phyloP scores from a whole-genome alignment of 2,888 invertebrate species.

The Tridacna crocea region DNA sequence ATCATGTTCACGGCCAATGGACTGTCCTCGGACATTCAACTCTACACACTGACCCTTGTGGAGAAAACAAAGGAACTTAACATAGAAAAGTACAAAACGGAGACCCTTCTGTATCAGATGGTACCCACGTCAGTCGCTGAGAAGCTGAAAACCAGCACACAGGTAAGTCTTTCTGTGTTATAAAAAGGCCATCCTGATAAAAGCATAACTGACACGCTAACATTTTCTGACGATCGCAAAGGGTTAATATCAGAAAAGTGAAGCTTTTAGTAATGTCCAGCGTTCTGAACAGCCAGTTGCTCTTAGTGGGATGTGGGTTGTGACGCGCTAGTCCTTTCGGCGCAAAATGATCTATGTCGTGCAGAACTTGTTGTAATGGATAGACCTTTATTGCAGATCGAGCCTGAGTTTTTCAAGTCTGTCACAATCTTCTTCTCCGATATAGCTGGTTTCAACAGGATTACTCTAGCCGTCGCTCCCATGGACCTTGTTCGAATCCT shows the following conservation, averaged over 20 bases:
- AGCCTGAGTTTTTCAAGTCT: conserved; percentile 70
- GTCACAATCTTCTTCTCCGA: conserved; percentile 72
- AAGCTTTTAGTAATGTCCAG: too few species aligned
- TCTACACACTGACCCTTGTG: conserved; percentile 76
- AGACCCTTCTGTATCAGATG: conserved; percentile 75
- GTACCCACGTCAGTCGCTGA: conserved; percentile 74
- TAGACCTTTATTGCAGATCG: conserved; percentile 31
- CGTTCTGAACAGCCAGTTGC: too few species aligned
- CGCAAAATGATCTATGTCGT: too few species aligned
- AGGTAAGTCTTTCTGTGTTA: conserved; percentile 35
- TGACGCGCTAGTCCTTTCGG: too few species aligned
- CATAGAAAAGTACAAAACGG: conserved; percentile 71
- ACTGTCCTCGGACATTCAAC: conserved; percentile 73
- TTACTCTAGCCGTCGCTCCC: conserved; percentile 57
- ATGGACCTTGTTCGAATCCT: conserved; percentile 68
- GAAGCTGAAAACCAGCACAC: conserved; percentile 68
- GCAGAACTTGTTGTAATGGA: too few species aligned
- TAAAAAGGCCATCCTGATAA: too few species aligned
- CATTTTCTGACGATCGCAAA: too few species aligned
- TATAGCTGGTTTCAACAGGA: conserved; percentile 63
- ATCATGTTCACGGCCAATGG: conserved; percentile 73
- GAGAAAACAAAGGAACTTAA: conserved; percentile 73
- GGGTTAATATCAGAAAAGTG: too few species aligned
- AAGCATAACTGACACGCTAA: too few species aligned
- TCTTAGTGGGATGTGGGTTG: too few species aligned